Conservation (phyloP, 2,113 vertebrate genomes). For the Hydropotes inermis region DNA sequence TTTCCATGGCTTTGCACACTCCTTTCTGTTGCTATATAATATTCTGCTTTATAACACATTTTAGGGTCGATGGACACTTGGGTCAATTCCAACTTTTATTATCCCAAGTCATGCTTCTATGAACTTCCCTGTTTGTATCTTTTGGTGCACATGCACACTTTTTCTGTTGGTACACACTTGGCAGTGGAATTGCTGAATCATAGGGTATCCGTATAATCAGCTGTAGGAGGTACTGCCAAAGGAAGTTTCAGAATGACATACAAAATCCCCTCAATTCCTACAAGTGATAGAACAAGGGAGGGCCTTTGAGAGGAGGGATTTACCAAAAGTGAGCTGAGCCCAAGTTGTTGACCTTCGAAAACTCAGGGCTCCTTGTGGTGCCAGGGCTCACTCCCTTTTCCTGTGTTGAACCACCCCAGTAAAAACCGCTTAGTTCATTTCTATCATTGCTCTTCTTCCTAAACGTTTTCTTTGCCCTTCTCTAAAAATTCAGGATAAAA, state of each 20-base stretch:
- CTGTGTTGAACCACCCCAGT: neutral
- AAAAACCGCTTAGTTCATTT: neutral
- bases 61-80: neutral
- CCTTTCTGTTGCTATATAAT: neutral
- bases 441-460: neutral
- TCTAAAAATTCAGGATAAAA: neutral
- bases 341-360: neutral
- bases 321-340: neutral
- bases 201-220: neutral
- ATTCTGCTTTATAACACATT: neutral
- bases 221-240: neutral
- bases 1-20: neutral
- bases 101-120: neutral
- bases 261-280: slow-evolving; percentile 35
- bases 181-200: neutral
- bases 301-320: neutral
- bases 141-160: neutral
- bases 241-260: neutral
- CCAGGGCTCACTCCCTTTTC: neutral
- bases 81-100: neutral
- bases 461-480: neutral
- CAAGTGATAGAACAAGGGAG: neutral
- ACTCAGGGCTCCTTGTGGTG: neutral
- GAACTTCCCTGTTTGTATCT: neutral
- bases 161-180: neutral